These are phyloP conservation scores for Agrilus planipennis DNA, from an alignment of 1,140 invertebrate genomes.

Conservation along the genomic window DNA sequence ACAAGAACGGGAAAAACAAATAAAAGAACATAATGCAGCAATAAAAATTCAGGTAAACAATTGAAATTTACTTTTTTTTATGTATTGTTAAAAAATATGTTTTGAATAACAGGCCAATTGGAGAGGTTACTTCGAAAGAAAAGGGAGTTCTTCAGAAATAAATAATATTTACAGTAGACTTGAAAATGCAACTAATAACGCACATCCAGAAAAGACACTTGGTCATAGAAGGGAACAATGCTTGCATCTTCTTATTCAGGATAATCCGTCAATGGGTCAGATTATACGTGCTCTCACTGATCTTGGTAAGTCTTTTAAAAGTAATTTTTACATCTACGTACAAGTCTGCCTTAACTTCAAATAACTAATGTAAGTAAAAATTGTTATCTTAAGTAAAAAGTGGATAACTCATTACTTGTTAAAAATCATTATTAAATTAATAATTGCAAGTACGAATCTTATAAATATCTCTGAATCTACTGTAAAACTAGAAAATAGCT, in stretches of 20 bases:
- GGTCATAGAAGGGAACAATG: slow-evolving; percentile 31
- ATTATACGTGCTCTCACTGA: slow-evolving; percentile 37
- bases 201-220: slow-evolving; percentile 35
- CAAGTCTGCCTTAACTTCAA: no score
- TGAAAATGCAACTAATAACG: slow-evolving; percentile 33
- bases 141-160: slow-evolving; percentile 33
- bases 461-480: no score
- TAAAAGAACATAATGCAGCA: neutral
- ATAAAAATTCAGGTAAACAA: neutral
- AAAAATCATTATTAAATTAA: no score
- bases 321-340: no score
- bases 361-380: no score
- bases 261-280: slow-evolving; percentile 32
- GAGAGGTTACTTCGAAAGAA: slow-evolving; percentile 40
- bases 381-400: no score
- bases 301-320: slow-evolving; percentile 22
- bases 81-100: no score
- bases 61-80: slow-evolving; percentile 6
- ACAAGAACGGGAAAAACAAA: no score
- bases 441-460: no score
- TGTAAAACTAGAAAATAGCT: no score
- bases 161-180: slow-evolving; percentile 37
- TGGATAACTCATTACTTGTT: no score
- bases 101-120: no score
- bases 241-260: slow-evolving; percentile 33